Conservation (phyloP, 2,113 vertebrate species). For the Pseudorectes ferrugineus region DNA sequence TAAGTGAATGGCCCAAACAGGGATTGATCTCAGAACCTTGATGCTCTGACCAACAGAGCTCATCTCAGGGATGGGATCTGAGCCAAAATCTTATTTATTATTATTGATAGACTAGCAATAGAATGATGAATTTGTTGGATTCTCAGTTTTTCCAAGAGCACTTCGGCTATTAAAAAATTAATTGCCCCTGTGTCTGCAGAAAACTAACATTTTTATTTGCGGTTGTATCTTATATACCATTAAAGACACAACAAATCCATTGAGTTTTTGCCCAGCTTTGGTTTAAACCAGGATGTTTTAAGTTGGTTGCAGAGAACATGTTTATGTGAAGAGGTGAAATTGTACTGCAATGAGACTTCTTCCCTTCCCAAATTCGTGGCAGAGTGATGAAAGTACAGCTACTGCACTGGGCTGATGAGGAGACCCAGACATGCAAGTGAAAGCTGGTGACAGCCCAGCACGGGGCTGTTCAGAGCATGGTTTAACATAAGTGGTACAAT, state of each 20-base stretch:
- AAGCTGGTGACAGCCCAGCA: background rate
- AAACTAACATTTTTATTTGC: background rate
- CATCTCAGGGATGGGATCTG: background rate
- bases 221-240: background rate
- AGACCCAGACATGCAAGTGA: background rate
- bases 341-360: background rate
- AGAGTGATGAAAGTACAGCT: background rate
- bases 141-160: background rate
- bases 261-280: background rate
- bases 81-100: background rate
- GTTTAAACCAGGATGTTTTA: background rate
- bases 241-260: background rate
- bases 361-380: background rate
- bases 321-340: background rate
- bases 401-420: background rate
- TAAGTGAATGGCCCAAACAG: background rate
- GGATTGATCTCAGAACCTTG: background rate
- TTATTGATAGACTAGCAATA: background rate
- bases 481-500: background rate
- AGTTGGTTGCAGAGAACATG: background rate
- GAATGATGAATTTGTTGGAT: background rate
- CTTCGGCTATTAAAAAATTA: background rate
- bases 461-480: fast-evolving
- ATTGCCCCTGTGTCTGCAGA: background rate
- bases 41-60: background rate